Percentiles rank a stretch among this genome's conserved stretches.
These are phyloP conservation scores for Caenorhabditis briggsae DNA, from an alignment of 1,140 invertebrate species.

Conservation along the genomic window DNA sequence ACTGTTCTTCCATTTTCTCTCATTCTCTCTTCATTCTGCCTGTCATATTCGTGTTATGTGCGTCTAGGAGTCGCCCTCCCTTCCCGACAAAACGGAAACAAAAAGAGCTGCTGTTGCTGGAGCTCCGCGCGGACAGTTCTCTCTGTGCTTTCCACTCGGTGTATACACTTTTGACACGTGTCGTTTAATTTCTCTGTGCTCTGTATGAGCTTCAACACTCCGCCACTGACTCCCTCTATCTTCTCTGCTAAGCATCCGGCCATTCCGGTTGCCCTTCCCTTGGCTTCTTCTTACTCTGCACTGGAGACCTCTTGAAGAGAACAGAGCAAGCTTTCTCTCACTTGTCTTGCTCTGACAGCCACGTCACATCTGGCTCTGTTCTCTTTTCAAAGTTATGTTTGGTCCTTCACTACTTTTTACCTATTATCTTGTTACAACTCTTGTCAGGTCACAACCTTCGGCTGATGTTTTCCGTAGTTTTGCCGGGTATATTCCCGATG, in stretches of 20 bases:
- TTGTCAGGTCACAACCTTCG: conserved; percentile 33
- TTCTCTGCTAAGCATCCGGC: conserved; percentile 30
- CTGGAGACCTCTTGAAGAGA: conserved; percentile 39
- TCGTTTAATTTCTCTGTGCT: conserved; percentile 43
- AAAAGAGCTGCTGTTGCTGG: conserved; percentile 47
- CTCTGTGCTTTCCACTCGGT: conserved; percentile 16
- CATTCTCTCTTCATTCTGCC: neutral
- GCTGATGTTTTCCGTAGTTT: conserved; percentile 43
- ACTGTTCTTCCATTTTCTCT: neutral
- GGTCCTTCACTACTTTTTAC: neutral
- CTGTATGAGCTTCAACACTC: conserved; percentile 40
- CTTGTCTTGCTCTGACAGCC: neutral
- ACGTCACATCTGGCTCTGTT: no score
- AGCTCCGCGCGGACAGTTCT: conserved; percentile 45
- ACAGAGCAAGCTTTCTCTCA: conserved; percentile 16
- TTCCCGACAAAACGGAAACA: conserved; percentile 35
- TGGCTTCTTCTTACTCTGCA: neutral
- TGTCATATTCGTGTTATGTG: conserved; percentile 43
- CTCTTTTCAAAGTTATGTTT: neutral
- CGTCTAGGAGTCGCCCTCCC: conserved; percentile 2
- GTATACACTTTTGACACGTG: conserved; percentile 53
- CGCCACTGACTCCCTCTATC: neutral
- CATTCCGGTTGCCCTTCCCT: conserved; percentile 53
- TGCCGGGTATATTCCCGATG: conserved; percentile 18
- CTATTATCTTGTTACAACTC: neutral